Evolutionary conservation across 2,113 vertebrate genomes (phyloP), one percentile per base, ranked within the genome.

Genomic region (Progne subis): DNA sequence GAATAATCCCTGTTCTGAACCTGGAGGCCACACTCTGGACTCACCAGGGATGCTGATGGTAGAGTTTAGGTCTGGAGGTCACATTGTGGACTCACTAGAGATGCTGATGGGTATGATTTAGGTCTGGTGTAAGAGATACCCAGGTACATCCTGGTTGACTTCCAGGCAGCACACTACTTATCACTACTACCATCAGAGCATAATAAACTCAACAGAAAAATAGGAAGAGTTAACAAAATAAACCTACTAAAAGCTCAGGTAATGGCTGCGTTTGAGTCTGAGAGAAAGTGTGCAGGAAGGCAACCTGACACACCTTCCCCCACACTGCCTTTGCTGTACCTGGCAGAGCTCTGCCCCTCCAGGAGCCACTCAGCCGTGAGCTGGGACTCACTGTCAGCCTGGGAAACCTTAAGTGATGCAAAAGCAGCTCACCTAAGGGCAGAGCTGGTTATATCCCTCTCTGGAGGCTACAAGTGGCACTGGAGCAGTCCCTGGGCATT

Each of bases 381-480:
- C 34, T 70, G 50, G 78, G 50, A 18, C 50, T 63, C 24, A 0
- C 49, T 46, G 15, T 26, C 53, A 67, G n/a, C 85, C 81, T 78
- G 80, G 77, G 44, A 56, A 74, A 32, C 59, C 28, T 31, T 43
- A 17, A 75, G 39, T 52, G 31, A 8, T 10, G 8, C 1, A 3
- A 52, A 47, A 87, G 57, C 57, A 64, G 71, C 77, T 89, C 43
- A n/a, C 53, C 19, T 72, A 37, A 8, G 63, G 81, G 49, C 65
- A 64, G 63, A 68, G 57, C 71, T 91, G 77, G 39, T 60, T 63
- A 1, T 13, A 11, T 25, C 18, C 53, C 34, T 76, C 76, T 5
- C 2, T 37, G 47, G 72, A 68, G 72, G 34, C 77, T 59, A 0
- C 0, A 0, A 2, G 1, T 63, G 28, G 71, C 39, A 15, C 21